Base-by-base conservation (phyloP, 1,140 invertebrate genomes). In the Drosophila athabasca region DNA sequence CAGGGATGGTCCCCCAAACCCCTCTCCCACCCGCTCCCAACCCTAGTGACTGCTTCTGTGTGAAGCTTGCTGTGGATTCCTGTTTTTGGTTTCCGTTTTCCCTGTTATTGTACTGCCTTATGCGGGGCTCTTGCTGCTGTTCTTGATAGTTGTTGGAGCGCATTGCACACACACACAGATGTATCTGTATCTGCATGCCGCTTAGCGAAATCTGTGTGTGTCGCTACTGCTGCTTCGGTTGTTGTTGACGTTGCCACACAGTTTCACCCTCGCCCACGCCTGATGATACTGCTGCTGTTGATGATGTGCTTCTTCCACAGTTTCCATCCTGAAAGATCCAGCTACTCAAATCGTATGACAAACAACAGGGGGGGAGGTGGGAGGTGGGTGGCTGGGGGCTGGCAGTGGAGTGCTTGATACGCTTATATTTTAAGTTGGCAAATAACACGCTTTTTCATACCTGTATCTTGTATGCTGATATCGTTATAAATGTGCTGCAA, bases 401-500 rank as follows among this genome's bases (percentile, higher is more conserved):
- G 35, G 3, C 0, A 19, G 3, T 35, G 8, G 11, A 13, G 35
- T 13, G 19, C 15, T 45, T 69, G 67, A 69, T 69, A 68, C 35
- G 64, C 52, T 58, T 69, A 50, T 69, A 53, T 49, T 39, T 62
- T 55, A 73, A 74, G 69, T 74, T 73, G 71, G 69, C 69, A 73
- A 74, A 74, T 74, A 74, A 74, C 69, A 74, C 71, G 35, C 46
- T 65, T 64, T 74, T 74, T 73, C 11, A 3, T 35, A 35, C 8
- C 6, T 29, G 29, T 9, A 13, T 8, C 7, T 3, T 39, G 57
- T 74, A 26, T 64, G 71, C 58, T 57, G 58, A 74, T 74, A 74
- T 73, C 60, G 62, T 74, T 73, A 65, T 73, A 58, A 73, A 62
- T 65, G 69, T 58, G 71, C 69, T 58, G 53, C 68, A 44, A 64